A percentile compares a stretch with the other conserved stretches of the same genome.
Evolutionary conservation across 2,888 invertebrate species (phyloP).

Genomic region (Lochmaea crataegi): DNA sequence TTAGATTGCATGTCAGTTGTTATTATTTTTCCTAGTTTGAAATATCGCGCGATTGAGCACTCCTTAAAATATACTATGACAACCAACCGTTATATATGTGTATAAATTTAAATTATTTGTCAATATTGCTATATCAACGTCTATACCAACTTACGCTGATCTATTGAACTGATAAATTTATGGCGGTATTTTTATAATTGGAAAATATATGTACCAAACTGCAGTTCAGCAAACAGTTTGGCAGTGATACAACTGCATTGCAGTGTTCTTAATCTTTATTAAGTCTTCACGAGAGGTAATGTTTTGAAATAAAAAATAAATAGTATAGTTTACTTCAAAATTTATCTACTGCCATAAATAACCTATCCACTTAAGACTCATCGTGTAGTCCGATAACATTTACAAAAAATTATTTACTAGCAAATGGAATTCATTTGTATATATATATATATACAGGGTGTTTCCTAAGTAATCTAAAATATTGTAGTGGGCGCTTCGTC

Average conservation of each 20-base stretch:
- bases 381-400: too few species aligned
- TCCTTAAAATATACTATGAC: constrained; percentile 3
- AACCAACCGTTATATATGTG: background rate
- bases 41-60: background rate
- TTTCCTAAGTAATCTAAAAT: too few species aligned
- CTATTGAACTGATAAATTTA: background rate
- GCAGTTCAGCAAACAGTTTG: constrained; percentile 24
- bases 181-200: background rate
- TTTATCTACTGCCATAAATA: too few species aligned
- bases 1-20: constrained; percentile 2
- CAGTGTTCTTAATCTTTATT: constrained; percentile 10
- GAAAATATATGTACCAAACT: constrained; percentile 10
- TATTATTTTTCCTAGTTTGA: background rate
- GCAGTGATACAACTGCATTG: constrained; percentile 23
- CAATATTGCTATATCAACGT: background rate
- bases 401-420: too few species aligned
- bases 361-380: too few species aligned
- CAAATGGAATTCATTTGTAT: too few species aligned
- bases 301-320: background rate
- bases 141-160: background rate
- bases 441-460: too few species aligned
- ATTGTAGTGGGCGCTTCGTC: too few species aligned
- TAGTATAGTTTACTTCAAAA: background rate
- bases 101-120: constrained; percentile 7
- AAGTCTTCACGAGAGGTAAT: background rate